Base-by-base conservation (phyloP, 2,797 vertebrate species). In the Gila robusta region DNA sequence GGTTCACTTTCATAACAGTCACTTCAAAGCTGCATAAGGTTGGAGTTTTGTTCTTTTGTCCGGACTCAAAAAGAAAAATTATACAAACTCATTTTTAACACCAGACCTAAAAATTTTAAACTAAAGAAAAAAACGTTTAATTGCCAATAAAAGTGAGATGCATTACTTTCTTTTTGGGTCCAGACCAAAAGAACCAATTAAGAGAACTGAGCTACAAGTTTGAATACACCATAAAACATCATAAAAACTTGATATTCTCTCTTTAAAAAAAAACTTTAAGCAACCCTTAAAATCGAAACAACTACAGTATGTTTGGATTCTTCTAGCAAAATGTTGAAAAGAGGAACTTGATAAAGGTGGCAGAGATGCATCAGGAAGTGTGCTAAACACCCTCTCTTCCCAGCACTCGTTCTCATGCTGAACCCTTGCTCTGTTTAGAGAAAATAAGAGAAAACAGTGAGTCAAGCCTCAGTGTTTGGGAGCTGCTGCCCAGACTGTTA, bases 391-490 rank as follows among this genome's bases (percentile, higher is more conserved):
- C 56, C 92, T 90, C 93, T 90, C 91, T 91, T 90, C 89, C 92
- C 91, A 90, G 90, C 90, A 84, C 90, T 89, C 78, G 94, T 94
- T 95, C 93, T 92, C 88, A 95, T 94, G 92, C 90, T 94, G 94
- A 94, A 93, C 90, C 89, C 92, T 86, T 89, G 90, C 91, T 93
- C 84, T 89, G 87, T 92, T 93, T 90, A 89, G 91, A 93, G 89
- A 93, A 95, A 94, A 93, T 94, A 94, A 93, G 93, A 93, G 94
- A 94, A 95, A 95, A 95, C 93, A 94, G 94, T 94, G 95, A 95
- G 91, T 95, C 92, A 94, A 92, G 91, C 91, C 91, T 92, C 92
- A 95, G 94, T 94, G 93, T 87, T 83, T 90, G 89, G 64, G 64
- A 90, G 93, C 91, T 91, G 91, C 92, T 93, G 94, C 92, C 90